These are phyloP conservation scores for Pecten maximus DNA, from an alignment of 2,888 invertebrate species.

Conservation along the genomic window DNA sequence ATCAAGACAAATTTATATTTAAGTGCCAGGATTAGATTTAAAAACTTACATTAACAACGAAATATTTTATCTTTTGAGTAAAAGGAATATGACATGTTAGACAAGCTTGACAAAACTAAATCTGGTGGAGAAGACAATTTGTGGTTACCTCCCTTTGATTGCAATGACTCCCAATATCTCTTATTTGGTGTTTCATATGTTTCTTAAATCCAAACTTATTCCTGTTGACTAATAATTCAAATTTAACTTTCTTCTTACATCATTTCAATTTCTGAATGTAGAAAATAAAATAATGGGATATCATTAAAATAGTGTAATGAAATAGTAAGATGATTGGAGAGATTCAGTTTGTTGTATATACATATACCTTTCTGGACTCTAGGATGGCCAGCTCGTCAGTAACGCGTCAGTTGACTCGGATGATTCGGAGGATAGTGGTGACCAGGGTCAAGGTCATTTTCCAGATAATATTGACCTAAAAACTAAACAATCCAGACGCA, in stretches of 20 bases:
- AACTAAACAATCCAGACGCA: conserved; percentile 36
- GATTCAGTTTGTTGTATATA: background rate
- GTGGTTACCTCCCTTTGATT: background rate
- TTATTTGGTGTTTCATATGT: background rate
- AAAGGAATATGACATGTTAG: too few relatives aligned
- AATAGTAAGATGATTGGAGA: background rate
- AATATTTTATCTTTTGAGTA: too few relatives aligned
- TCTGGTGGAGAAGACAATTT: background rate
- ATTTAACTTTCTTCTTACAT: too few relatives aligned
- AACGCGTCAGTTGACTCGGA: conserved; percentile 37
- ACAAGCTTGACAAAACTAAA: background rate
- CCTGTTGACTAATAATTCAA: background rate
- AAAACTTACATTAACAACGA: too few relatives aligned
- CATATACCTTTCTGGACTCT: conserved; percentile 4
- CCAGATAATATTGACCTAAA: conserved; percentile 35
- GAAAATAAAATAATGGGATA: background rate
- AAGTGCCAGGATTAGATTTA: too few relatives aligned
- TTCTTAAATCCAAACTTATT: background rate
- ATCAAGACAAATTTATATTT: too few relatives aligned
- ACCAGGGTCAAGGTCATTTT: conserved; percentile 39
- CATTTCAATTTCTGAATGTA: too few relatives aligned
- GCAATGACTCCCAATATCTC: background rate
- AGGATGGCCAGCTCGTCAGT: background rate
- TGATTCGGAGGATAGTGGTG: conserved; percentile 47
- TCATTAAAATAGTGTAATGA: background rate